Conservation (phyloP, 2,888 invertebrate species). For the Dicroscelio sp. region DNA sequence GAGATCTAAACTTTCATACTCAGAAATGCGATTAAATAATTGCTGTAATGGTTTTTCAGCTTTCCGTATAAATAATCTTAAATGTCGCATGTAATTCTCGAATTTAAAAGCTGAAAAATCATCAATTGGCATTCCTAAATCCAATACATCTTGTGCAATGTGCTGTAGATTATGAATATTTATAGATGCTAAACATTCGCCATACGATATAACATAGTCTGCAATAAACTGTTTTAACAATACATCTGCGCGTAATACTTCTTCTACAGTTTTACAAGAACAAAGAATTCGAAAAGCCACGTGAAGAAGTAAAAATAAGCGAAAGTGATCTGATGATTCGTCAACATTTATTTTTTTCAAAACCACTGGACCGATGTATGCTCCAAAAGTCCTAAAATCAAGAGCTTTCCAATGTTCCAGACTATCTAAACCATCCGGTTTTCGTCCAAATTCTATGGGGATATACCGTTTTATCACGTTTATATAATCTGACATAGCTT, state of each 20-base stretch:
- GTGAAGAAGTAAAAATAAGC: neutral
- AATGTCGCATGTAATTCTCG: constrained; percentile 7
- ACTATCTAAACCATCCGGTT: neutral
- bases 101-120: constrained; percentile 3
- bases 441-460: neutral
- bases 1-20: neutral
- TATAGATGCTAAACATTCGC: neutral
- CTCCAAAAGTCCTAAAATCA: neutral
- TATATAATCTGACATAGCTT: neutral
- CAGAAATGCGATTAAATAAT: neutral
- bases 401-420: neutral
- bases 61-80: constrained; percentile 14
- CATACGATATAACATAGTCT: neutral
- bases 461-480: neutral
- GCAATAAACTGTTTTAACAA: neutral
- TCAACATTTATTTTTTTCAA: neutral
- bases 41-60: constrained; percentile 2
- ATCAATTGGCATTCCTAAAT: constrained; percentile 7
- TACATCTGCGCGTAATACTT: neutral
- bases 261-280: neutral
- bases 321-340: neutral
- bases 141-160: neutral
- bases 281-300: neutral
- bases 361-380: neutral
- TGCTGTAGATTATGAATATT: constrained; percentile 23